phyloP scores from a whole-genome alignment of 2,888 invertebrate genomes.

The Nephrotoma guestfalica region DNA sequence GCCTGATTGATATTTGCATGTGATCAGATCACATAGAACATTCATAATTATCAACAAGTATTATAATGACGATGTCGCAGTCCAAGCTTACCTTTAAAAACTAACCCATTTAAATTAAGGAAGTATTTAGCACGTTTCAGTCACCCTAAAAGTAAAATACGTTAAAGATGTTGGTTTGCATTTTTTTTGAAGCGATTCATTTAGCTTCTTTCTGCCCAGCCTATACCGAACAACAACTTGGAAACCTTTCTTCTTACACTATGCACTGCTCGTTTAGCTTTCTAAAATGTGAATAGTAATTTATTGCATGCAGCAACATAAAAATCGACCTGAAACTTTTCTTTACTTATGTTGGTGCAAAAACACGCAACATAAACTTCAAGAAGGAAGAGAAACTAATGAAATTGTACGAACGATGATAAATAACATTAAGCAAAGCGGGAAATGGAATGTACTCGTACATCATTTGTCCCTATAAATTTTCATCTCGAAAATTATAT shows the following conservation, averaged over 20 bases:
- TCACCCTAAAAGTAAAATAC: too few relatives aligned
- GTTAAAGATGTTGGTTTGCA: background rate
- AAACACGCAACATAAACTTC: background rate
- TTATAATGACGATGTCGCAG: too few relatives aligned
- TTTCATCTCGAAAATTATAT: background rate
- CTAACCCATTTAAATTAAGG: too few relatives aligned
- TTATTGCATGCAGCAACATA: background rate
- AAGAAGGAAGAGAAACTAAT: background rate
- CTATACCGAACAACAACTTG: background rate
- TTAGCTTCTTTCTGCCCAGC: background rate
- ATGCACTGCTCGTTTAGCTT: background rate
- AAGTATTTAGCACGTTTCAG: too few relatives aligned
- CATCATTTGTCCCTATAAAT: background rate
- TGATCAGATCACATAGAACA: too few relatives aligned
- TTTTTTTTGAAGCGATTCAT: background rate
- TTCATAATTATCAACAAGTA: too few relatives aligned
- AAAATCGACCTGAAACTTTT: background rate
- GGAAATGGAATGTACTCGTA: background rate
- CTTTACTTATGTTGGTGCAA: background rate
- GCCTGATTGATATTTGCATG: too few relatives aligned
- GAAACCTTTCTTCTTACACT: background rate
- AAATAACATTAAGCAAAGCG: background rate
- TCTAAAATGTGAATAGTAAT: background rate
- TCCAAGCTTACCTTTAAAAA: too few relatives aligned
- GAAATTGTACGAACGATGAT: background rate